phyloP scores from a whole-genome alignment of 2,797 vertebrate genomes.

The Lacerta agilis region DNA sequence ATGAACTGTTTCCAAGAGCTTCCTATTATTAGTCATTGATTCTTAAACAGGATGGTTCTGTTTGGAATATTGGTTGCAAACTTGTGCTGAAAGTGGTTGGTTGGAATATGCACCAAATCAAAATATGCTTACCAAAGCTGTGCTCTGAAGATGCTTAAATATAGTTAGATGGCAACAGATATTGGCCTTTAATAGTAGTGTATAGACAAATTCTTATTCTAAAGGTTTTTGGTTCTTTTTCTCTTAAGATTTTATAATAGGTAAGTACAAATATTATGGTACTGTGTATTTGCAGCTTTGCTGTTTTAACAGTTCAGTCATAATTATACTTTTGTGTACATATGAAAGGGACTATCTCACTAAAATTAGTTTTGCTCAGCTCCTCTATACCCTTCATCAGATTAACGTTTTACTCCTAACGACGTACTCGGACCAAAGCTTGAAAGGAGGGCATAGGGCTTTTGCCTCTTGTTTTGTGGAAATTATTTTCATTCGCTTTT shows the following conservation, averaged over 20 bases:
- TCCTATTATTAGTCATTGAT: slow-evolving; percentile 5
- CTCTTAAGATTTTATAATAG: slow-evolving; percentile 37
- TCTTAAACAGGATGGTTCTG: not conserved
- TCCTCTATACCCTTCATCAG: slow-evolving; percentile 2
- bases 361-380: not conserved
- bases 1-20: slow-evolving; percentile 69
- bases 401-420: slow-evolving; percentile 10
- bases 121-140: not conserved
- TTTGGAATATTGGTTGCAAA: slow-evolving; percentile 2
- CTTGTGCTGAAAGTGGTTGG: slow-evolving; percentile 41
- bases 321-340: not conserved
- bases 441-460: not conserved
- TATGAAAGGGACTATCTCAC: slow-evolving; percentile 3
- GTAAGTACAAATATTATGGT: slow-evolving; percentile 41
- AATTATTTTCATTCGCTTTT: not conserved
- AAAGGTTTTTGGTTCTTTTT: slow-evolving; percentile 53
- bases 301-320: not conserved
- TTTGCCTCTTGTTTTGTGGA: not conserved
- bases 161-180: slow-evolving; percentile 9
- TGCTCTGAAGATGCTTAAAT: rapidly evolving
- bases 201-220: slow-evolving; percentile 17
- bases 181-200: slow-evolving; percentile 7
- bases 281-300: not conserved
- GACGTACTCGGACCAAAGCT: not conserved
- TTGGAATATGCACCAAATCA: not conserved